phyloP scores from a whole-genome alignment of 2,888 invertebrate genomes.

The Epirrita christyi region DNA sequence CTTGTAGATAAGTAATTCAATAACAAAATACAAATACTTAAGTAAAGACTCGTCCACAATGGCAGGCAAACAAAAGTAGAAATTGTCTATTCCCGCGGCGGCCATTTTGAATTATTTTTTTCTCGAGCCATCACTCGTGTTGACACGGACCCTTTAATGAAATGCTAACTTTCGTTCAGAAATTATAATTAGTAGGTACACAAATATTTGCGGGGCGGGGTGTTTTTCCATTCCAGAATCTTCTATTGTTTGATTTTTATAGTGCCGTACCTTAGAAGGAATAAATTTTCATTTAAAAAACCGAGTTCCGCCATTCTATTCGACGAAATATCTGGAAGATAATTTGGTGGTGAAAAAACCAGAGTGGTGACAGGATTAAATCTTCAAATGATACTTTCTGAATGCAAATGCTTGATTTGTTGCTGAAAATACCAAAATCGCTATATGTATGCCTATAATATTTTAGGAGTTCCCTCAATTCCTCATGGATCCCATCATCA shows the following conservation, averaged over 20 bases:
- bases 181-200: slow-evolving; percentile 54
- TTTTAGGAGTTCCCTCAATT: no score
- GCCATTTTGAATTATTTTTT: slow-evolving; percentile 40
- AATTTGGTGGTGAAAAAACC: no score
- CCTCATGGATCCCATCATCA: no score
- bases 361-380: no score
- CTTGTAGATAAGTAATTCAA: no score
- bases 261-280: background rate
- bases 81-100: slow-evolving; percentile 16
- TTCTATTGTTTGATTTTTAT: slow-evolving; percentile 17
- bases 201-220: slow-evolving; percentile 52
- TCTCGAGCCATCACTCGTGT: slow-evolving; percentile 37
- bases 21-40: background rate
- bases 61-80: slow-evolving; percentile 12
- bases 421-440: no score
- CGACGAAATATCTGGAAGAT: no score
- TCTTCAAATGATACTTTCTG: no score
- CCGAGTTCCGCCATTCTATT: no score
- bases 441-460: no score
- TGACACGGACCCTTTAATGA: slow-evolving; percentile 54
- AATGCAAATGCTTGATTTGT: no score
- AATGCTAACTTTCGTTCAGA: slow-evolving; percentile 59
- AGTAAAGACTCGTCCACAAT: background rate
- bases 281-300: no score
- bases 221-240: slow-evolving; percentile 38